Conservation (phyloP, 2,797 vertebrate genomes). For the Sebastes alutus region DNA sequence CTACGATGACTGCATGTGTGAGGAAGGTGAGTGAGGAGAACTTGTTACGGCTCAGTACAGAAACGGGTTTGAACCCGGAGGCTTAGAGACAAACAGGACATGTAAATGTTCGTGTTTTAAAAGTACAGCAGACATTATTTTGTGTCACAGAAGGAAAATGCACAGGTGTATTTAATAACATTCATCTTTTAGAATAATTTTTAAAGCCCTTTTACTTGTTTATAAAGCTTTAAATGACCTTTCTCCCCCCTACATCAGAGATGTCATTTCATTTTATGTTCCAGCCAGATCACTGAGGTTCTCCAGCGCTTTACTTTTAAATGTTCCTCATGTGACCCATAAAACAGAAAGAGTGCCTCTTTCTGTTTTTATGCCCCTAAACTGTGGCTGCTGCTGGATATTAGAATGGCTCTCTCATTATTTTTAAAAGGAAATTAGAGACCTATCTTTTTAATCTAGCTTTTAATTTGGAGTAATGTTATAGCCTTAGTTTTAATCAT, state of each 20-base stretch:
- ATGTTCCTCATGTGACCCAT: background rate
- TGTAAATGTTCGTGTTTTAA: background rate
- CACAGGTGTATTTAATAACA: background rate
- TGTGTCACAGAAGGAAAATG: background rate
- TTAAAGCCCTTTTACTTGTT: background rate
- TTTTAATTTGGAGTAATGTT: background rate
- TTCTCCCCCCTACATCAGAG: background rate
- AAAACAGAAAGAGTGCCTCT: background rate
- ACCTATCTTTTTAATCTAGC: background rate
- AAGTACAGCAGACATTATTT: background rate
- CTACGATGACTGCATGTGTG: constrained; percentile 97
- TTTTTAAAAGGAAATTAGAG: background rate
- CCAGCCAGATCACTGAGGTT: background rate
- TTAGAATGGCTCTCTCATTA: background rate
- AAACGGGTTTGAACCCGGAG: background rate
- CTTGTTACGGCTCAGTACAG: background rate
- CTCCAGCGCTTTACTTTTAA: background rate
- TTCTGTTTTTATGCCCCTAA: background rate
- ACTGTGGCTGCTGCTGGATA: background rate
- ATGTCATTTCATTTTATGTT: background rate
- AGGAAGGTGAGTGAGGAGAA: constrained; percentile 87
- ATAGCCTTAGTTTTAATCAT: background rate
- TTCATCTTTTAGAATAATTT: background rate
- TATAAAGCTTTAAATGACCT: background rate
- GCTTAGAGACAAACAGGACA: background rate